phyloP scores from a whole-genome alignment of 1,140 invertebrate genomes.

The Drosophila varians region DNA sequence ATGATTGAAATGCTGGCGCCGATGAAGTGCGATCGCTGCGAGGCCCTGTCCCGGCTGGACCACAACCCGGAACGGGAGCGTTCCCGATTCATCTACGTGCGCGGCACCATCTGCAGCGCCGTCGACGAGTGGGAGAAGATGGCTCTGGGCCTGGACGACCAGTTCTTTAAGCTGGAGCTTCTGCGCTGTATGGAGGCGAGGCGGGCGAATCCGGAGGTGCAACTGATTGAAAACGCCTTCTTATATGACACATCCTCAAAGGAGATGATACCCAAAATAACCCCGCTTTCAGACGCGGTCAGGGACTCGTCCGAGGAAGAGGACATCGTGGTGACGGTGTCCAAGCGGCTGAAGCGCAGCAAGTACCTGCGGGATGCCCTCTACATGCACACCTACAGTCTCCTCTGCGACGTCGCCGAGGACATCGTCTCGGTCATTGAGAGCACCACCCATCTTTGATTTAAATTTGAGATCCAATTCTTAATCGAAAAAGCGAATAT shows the following conservation, averaged over 20 bases:
- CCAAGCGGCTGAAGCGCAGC: constrained; percentile 18
- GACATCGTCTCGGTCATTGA: constrained; percentile 73
- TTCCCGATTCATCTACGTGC: constrained; percentile 58
- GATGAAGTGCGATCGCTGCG: constrained; percentile 21
- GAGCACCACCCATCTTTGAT: constrained; percentile 38
- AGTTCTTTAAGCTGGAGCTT: constrained; percentile 48
- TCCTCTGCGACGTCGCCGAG: constrained; percentile 66
- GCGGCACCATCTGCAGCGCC: constrained; percentile 46
- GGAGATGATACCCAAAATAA: neutral
- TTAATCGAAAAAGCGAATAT: neutral
- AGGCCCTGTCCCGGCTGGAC: constrained; percentile 3
- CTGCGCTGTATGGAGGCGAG: neutral
- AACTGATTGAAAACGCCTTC: neutral
- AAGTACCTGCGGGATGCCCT: constrained; percentile 63
- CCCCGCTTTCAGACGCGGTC: neutral
- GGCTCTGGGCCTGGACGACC: constrained; percentile 25
- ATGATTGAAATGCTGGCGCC: constrained; percentile 28
- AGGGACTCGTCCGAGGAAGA: neutral
- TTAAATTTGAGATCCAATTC: constrained; percentile 6
- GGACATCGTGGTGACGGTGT: neutral
- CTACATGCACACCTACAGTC: constrained; percentile 67
- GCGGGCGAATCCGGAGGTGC: neutral
- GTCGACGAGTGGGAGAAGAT: constrained; percentile 67
- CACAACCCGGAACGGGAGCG: constrained; percentile 36
- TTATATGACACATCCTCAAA: neutral